Evolutionary conservation across 2,113 vertebrate genomes (phyloP).

Genomic region (Rhombomys opimus): DNA sequence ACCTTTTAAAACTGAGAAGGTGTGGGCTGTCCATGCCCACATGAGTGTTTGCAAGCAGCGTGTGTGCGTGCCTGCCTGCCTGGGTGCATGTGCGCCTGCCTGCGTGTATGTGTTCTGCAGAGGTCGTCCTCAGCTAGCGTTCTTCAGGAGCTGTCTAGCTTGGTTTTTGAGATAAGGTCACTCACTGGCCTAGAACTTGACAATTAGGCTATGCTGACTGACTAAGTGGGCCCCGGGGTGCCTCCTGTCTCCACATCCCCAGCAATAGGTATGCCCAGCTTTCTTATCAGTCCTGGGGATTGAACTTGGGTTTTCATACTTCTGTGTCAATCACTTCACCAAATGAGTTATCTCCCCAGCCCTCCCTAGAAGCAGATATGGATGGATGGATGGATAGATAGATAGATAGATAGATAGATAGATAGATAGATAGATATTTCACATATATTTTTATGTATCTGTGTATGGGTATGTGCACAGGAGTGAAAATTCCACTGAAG

Average conservation of each 20-base stretch:
- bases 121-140: background rate
- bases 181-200: background rate
- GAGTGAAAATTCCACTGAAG: background rate
- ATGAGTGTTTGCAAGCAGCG: background rate
- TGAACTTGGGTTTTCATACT: background rate
- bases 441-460: background rate
- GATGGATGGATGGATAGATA: background rate
- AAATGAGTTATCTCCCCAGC: background rate
- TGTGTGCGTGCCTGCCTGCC: no score
- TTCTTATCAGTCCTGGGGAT: background rate
- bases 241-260: background rate
- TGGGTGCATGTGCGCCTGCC: background rate
- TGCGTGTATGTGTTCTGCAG: background rate
- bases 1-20: conserved; percentile 63
- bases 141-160: background rate
- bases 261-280: background rate
- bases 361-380: background rate
- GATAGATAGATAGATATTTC: no score
- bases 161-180: background rate
- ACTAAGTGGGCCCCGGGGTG: background rate
- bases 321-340: background rate
- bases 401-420: background rate
- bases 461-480: background rate
- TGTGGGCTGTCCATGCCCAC: background rate
- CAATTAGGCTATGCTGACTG: background rate